Evolutionary conservation across 2,113 vertebrate genomes (phyloP), one percentile per base, ranked within the genome.

Genomic region (Halichoerus grypus): DNA sequence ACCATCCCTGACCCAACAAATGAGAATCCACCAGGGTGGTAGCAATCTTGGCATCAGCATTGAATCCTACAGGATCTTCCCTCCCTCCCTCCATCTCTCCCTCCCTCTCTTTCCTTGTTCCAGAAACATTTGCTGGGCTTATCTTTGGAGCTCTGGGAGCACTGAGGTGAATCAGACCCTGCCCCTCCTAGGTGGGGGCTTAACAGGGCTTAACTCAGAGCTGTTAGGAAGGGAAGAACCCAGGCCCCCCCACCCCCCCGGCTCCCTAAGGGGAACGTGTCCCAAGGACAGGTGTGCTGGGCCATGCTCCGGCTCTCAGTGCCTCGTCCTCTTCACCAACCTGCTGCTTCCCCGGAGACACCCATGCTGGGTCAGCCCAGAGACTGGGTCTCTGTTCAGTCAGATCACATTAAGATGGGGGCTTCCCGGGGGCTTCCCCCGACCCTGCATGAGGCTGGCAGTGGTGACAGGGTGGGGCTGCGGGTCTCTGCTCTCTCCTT

Each of bases 271-370:
- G 65, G 76, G n/a, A 77, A 11, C 4, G 28, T 22, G 57, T 53
- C 63, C 14, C 26, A 16, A 1, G 2, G 53, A 12, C 5, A 18
- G 82, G 19, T 28, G 49, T 33, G 15, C 31, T 33, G 33, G 67
- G 51, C 63, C 51, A 18, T 21, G 33, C 14, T 7, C 36, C 4
- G 13, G 24, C 8, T 51, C 81, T 39, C 42, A 46, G 67, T 1
- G 0, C 57, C 31, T 10, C 22, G 15, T 16, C 26, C 24, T 71
- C 55, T 31, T 18, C 76, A 46, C 15, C 31, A 4, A 33, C 31
- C 74, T 4, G 36, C 46, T 11, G 14, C 14, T 24, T 15, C 19
- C 61, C 4, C 1, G 19, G 61, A 36, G 6, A 80, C 0, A 0
- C 24, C 24, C 3, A 0, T 14, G 14, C 39, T 76, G 69, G 65